Evolutionary conservation across 2,888 invertebrate genomes (phyloP).

Genomic region (Leptothorax acervorum): DNA sequence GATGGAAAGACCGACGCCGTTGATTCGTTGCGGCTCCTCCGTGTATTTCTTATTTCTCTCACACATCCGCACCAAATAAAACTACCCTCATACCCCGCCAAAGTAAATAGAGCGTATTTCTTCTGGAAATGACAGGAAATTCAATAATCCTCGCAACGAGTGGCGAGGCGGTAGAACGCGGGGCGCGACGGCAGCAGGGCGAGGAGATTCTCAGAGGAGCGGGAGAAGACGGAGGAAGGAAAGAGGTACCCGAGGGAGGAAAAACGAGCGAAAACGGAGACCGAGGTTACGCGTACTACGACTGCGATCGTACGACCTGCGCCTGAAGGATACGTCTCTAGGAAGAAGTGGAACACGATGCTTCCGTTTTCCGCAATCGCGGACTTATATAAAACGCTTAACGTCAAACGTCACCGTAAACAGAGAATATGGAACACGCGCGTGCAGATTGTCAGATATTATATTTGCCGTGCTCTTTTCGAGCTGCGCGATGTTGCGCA

Average conservation of each 20-base stretch:
- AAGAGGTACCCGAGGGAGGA: slow-evolving; percentile 38
- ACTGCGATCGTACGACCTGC: slow-evolving; percentile 59
- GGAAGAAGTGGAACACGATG: slow-evolving; percentile 38
- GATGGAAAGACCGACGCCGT: slow-evolving; percentile 50
- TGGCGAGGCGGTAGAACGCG: slow-evolving; percentile 63
- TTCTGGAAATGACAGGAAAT: slow-evolving; percentile 84
- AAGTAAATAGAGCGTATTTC: slow-evolving; percentile 84
- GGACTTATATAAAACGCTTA: slow-evolving; percentile 46
- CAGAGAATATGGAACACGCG: slow-evolving; percentile 36
- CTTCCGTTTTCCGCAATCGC: slow-evolving; percentile 47
- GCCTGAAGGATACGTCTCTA: slow-evolving; percentile 50
- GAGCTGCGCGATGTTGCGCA: background rate
- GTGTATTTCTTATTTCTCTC: slow-evolving; percentile 74
- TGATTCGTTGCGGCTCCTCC: slow-evolving; percentile 66
- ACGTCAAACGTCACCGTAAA: slow-evolving; percentile 48
- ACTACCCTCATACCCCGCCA: slow-evolving; percentile 62
- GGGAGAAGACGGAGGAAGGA: slow-evolving; percentile 10
- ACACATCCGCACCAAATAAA: slow-evolving; percentile 67
- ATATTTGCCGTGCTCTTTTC: slow-evolving; percentile 47
- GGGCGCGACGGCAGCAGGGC: slow-evolving; percentile 41
- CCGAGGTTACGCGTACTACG: slow-evolving; percentile 47
- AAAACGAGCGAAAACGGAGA: slow-evolving; percentile 53
- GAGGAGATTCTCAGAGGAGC: slow-evolving; percentile 41
- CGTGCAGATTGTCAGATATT: slow-evolving; percentile 37
- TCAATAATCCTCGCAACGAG: slow-evolving; percentile 83